A percentile compares a stretch with the other conserved stretches of the same genome.
Conservation (phyloP, 2,888 invertebrate species). For the Sipha maydis region DNA sequence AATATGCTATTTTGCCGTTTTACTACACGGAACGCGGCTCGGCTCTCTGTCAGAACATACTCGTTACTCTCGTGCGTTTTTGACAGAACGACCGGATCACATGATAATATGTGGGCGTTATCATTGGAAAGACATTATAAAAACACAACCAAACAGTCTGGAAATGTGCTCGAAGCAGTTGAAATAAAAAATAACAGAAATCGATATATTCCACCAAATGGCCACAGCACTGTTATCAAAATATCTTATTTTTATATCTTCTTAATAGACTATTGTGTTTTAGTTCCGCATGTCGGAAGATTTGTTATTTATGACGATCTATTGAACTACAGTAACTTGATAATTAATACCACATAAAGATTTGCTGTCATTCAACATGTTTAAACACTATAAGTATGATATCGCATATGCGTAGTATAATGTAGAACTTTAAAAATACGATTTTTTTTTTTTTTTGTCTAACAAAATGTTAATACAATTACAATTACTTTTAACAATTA, state of each 20-base stretch:
- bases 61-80: conserved; percentile 32
- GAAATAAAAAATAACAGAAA: conserved; percentile 3
- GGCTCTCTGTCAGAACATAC: not conserved
- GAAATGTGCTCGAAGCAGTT: not conserved
- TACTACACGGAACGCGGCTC: not conserved
- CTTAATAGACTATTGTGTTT: conserved; percentile 54
- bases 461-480: not conserved
- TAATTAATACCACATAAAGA: conserved; percentile 6
- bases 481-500: no score
- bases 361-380: not conserved
- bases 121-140: conserved; percentile 39
- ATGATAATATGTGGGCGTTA: conserved; percentile 56
- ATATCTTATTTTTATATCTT: conserved; percentile 34
- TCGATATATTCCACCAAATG: not conserved
- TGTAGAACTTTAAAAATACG: not conserved
- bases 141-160: conserved; percentile 44
- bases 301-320: conserved; percentile 29
- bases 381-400: not conserved
- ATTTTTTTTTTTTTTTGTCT: not conserved
- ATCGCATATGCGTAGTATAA: not conserved
- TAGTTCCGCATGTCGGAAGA: not conserved
- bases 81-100: conserved; percentile 47
- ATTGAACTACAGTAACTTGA: not conserved
- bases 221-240: conserved; percentile 27
- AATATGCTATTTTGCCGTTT: conserved; percentile 26